Evolutionary conservation across 2,113 vertebrate genomes (phyloP), one percentile per base, ranked within the genome.

Genomic region (Paramormyrops kingsleyae): DNA sequence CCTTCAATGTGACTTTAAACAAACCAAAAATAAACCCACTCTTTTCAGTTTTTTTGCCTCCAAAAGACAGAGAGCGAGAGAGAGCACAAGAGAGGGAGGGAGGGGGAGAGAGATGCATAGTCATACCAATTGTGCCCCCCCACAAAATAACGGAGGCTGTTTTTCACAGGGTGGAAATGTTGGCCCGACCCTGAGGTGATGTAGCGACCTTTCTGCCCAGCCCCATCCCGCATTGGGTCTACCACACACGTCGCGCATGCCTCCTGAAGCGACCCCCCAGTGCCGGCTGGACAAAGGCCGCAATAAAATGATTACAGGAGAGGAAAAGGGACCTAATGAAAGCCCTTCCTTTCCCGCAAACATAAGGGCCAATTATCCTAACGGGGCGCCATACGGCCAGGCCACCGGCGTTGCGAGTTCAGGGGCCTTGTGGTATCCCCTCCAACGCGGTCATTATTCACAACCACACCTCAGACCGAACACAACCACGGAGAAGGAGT

Each of bases 341-440:
- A 90, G 89, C 46, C 77, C 88, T 74, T 89, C 50, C 27, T 89
- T 88, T 87, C 4, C 88, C 90, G 90, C 88, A 56, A 88, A 93
- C 87, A 83, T 89, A 87, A 90, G 91, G 90, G 91, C 90, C 91
- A 92, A 91, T 92, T 92, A 92, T 89, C 35, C 89, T 92, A 91
- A 92, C 91, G 88, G 88, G 88, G 46, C 44, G 35, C 89, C 88
- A 19, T 56, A 86, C 90, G 62, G 90, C 88, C 87, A 56, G 89
- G 52, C 86, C 88, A 89, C 91, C 90, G 35, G 70, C 46, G 31
- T 87, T n/a, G 91, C n/a, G 35, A 53, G 74, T 77, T 83, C 35
- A 49, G 50, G 62, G 74, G 35, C 86, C 47, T 80, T 10, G 85
- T 24, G 44, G 56, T 27, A 2, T 90, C 59, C 10, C 56, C 50